These are phyloP conservation scores for Dysidea cf. avara DNA, from an alignment of 37 sponge, comb jelly and placozoan genomes.

Conservation along the genomic window DNA sequence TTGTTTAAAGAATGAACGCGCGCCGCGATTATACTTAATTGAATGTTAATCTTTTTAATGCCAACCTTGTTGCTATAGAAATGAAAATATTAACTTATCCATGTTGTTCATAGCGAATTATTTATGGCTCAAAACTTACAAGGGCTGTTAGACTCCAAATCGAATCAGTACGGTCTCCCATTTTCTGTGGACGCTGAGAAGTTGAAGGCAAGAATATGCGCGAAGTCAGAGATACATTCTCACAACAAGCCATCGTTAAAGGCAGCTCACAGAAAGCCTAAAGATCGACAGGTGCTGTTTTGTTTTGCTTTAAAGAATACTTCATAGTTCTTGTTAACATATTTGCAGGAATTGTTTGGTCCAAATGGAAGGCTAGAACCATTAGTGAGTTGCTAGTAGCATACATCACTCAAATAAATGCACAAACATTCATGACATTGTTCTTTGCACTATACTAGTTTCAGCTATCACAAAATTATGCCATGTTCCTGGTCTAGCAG, in stretches of 20 bases:
- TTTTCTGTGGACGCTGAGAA: constrained; percentile 31
- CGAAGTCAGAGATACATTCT: constrained; percentile 52
- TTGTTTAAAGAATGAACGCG: constrained; percentile 61
- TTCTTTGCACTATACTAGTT: too few relatives aligned
- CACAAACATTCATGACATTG: background rate
- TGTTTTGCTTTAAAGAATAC: too few relatives aligned
- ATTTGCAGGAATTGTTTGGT: too few relatives aligned
- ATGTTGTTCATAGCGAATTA: background rate
- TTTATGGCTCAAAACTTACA: constrained; percentile 7
- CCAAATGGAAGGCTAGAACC: constrained; percentile 43
- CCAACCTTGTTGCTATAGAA: background rate
- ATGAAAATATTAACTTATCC: background rate
- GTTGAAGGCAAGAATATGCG: constrained; percentile 64
- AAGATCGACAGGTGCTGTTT: constrained; percentile 7
- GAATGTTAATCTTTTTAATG: too few relatives aligned
- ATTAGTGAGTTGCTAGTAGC: constrained; percentile 17
- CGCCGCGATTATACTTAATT: too few relatives aligned
- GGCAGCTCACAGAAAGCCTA: constrained; percentile 16
- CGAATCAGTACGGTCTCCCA: background rate
- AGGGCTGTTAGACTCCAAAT: background rate
- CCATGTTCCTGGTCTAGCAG: too few relatives aligned
- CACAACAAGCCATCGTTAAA: constrained; percentile 35
- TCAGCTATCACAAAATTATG: too few relatives aligned
- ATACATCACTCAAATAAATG: background rate
- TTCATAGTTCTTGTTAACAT: too few relatives aligned